These are phyloP conservation scores for Ciconia maguari DNA, from an alignment of 2,113 vertebrate genomes.

Conservation along the genomic window DNA sequence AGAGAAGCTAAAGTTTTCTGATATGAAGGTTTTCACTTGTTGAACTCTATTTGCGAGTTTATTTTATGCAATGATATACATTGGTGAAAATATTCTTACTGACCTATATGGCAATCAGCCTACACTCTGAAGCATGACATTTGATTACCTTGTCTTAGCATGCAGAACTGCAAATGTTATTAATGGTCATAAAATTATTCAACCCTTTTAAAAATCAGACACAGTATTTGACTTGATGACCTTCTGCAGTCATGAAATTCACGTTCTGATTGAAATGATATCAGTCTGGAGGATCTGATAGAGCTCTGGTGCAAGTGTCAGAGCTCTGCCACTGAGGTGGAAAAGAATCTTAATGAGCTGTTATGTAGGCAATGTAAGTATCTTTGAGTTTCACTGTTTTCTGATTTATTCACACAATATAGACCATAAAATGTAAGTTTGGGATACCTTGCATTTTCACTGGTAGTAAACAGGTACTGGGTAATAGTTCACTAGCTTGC, in stretches of 20 bases:
- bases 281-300: conserved; percentile 45
- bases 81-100: neutral
- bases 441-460: neutral
- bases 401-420: neutral
- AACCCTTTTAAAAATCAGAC: conserved; percentile 66
- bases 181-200: conserved; percentile 67
- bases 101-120: conserved; percentile 42
- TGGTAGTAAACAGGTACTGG: neutral
- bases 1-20: conserved; percentile 27
- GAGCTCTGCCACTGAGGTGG: conserved; percentile 20
- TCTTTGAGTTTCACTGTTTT: neutral
- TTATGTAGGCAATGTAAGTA: neutral
- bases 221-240: conserved; percentile 61
- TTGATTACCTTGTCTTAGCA: conserved; percentile 60
- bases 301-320: conserved; percentile 52
- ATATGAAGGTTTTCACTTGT: conserved; percentile 16
- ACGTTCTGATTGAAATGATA: conserved; percentile 49
- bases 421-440: neutral
- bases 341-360: conserved; percentile 49
- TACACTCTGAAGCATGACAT: neutral
- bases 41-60: conserved; percentile 19
- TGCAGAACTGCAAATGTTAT: conserved; percentile 59
- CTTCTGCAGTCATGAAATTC: conserved; percentile 59
- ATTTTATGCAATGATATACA: neutral
- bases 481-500: neutral